phyloP scores from a whole-genome alignment of 2,888 invertebrate species.

The Mantis religiosa region DNA sequence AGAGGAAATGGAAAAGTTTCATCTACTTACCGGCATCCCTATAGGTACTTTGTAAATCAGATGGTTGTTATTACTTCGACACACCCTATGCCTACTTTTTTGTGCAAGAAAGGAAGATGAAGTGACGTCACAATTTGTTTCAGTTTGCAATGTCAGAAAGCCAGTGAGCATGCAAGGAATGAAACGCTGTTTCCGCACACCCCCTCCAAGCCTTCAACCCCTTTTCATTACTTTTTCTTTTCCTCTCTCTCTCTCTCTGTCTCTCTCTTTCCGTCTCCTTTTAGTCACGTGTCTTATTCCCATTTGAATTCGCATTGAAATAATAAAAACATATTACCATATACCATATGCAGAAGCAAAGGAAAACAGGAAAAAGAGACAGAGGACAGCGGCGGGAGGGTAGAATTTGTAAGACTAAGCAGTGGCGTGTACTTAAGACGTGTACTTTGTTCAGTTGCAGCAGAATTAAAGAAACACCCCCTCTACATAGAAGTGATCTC shows the following conservation, averaged over 20 bases:
- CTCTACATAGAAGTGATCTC: too few relatives aligned
- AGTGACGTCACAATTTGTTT: slow-evolving; percentile 13
- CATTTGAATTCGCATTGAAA: slow-evolving; percentile 3
- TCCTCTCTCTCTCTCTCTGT: background rate
- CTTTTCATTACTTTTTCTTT: too few relatives aligned
- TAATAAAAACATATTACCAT: slow-evolving; percentile 2
- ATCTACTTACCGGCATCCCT: too few relatives aligned
- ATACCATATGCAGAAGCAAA: background rate
- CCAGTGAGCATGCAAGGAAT: slow-evolving; percentile 2
- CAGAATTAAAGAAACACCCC: too few relatives aligned
- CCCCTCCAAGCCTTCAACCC: background rate
- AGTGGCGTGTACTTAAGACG: background rate
- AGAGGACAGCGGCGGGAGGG: background rate
- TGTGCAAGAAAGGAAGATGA: background rate
- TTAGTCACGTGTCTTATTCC: background rate
- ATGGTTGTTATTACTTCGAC: background rate
- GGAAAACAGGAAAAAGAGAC: background rate
- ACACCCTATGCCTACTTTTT: background rate
- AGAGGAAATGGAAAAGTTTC: too few relatives aligned
- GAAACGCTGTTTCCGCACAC: background rate
- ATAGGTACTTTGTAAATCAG: background rate
- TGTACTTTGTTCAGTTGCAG: too few relatives aligned
- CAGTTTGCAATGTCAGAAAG: slow-evolving; percentile 8
- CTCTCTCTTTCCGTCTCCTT: background rate
- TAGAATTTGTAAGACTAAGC: background rate